Base-by-base conservation (phyloP, 2,797 vertebrate species). In the Dendrocincla tyrannina region DNA sequence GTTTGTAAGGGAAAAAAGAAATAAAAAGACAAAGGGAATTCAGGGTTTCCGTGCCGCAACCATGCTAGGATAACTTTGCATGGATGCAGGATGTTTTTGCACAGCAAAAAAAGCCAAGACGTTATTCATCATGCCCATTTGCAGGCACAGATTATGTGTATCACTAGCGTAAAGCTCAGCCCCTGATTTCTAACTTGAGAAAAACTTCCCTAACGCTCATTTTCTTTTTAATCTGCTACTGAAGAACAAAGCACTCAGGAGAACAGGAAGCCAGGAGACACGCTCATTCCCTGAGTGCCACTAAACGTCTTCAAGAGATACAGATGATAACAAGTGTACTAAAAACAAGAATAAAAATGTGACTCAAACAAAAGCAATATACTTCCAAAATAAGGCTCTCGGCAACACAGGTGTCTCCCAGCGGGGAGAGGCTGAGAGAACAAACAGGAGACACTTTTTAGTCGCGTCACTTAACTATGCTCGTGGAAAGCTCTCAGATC, bases 341-440 rank as follows among this genome's bases (percentile, higher is more conserved):
- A 44, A 91, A 94, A 87, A 50, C 90, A 85, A 41, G 86, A 79
- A 73, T 49, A 79, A 91, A 92, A 80, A 74, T 32, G 72, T 41
- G 56, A 78, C 81, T 93, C 72, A 96, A 91, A 94, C 64, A 89
- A 78, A 91, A 93, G 53, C 64, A 91, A 91, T 77, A 55, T 39
- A 50, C 70, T 77, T 95, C 81, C 88, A 74, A 93, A 95, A 87
- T 86, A 87, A 79, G 37, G 52, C 35, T 89, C 52, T 93, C 86
- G 69, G 18, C 35, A 49, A 33, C 59, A 59, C 3, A 5, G 63
- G 64, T 89, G 93, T 94, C 63, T 91, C 95, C 86, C 89, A 19
- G 46, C 15, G 72, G 78, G 78, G 79, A 74, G 72, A 93, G 75
- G 81, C 89, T 89, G 35, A 0, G 2, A 77, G 91, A 94, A 82